Conservation (phyloP, 2,888 invertebrate genomes). For the Chaetoderma sp. region DNA sequence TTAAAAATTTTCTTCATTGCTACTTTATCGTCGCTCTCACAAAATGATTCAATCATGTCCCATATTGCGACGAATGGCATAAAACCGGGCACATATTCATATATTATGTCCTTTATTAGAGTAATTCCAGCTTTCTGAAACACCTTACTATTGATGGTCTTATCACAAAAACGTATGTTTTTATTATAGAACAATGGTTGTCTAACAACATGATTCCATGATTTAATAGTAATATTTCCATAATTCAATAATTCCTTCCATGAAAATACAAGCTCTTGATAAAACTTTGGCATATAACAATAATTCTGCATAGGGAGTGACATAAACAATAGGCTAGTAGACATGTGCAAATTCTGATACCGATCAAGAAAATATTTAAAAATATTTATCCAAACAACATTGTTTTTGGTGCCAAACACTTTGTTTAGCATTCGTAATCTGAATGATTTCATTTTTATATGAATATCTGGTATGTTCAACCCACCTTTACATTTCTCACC, state of each 20-base stretch:
- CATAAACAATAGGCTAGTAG: background rate
- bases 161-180: background rate
- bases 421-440: background rate
- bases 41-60: no score
- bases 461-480: background rate
- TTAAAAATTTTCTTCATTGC: no score
- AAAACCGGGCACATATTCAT: background rate
- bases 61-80: background rate
- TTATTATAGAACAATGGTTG: background rate
- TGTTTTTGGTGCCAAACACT: background rate
- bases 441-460: background rate
- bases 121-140: background rate
- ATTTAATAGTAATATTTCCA: background rate
- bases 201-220: background rate
- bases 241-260: background rate
- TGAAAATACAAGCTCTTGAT: background rate
- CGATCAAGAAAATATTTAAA: background rate
- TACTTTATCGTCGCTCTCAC: no score
- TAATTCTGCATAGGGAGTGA: background rate
- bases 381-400: background rate
- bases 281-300: background rate
- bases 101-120: background rate
- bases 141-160: background rate
- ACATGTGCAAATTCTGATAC: background rate
- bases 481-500: constrained; percentile 1